Base-by-base conservation (phyloP, 2,888 invertebrate genomes). In the Drosophila koepferae region DNA sequence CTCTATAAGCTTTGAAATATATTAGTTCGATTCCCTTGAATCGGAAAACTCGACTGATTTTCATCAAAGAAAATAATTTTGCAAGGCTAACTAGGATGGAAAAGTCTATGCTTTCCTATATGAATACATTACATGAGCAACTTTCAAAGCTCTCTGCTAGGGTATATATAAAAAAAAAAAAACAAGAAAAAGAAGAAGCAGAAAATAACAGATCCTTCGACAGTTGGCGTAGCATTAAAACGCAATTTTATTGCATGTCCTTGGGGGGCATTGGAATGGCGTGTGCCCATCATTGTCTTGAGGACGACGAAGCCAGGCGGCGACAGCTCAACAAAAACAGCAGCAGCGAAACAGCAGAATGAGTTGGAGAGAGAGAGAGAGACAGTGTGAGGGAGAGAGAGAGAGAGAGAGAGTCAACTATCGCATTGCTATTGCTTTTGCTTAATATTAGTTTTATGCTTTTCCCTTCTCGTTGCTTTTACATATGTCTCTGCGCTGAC, bases 171-270 rank as follows among this genome's bases (percentile, higher is more conserved):
- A 38, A 14, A 70, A 64, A 73, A 38, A 4, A 38, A 38, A 0
- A 38, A 40, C 9, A 43, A 18, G 18, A 20, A 10, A 10, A 5
- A 49, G 3, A 28, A 49, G 2, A 34, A 12, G 31, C 20, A 23
- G 14, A 7, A 48, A 5, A 41, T 4, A 41, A 10, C 56, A 69
- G 63, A 77, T 69, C 62, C 63, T 64, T 71, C 71, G 72, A 41
- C 72, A 71, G 67, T 74, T 86, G 69, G 65, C 72, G 72, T 74
- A 76, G 87, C 87, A 87, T 80, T 84, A 84, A 87, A 82, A 85
- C 85, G 82, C 82, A 87, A 82, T 87, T 87, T 84, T 86, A 84
- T 86, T 82, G 87, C 84, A 84, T 78, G 80, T 80, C 87, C 87
- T 76, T 76, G 72, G 64, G 78, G 66, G 72, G 62, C 63, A 46